These are phyloP conservation scores for Hycleus cichorii DNA, from an alignment of 1,140 invertebrate species.

Conservation along the genomic window DNA sequence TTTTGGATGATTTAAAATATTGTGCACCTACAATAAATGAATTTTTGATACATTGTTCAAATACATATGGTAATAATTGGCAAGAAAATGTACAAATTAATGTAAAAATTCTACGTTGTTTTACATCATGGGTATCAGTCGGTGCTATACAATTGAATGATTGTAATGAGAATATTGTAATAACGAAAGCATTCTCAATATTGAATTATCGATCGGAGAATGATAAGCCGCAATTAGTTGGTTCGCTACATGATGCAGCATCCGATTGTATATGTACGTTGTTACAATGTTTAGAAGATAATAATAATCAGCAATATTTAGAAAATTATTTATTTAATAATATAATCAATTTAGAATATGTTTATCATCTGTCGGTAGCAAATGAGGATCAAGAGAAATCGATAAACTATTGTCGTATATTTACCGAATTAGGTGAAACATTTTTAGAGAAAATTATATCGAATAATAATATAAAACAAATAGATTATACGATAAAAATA, in stretches of 20 bases:
- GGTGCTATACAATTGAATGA: conserved; percentile 60
- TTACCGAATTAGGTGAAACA: conserved; percentile 89
- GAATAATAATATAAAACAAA: conserved; percentile 44
- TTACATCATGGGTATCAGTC: conserved; percentile 72
- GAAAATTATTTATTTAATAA: conserved; percentile 75
- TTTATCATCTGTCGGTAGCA: conserved; percentile 86
- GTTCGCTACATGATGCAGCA: conserved; percentile 77
- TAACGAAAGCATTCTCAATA: conserved; percentile 62
- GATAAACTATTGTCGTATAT: conserved; percentile 89
- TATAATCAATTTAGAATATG: conserved; percentile 71
- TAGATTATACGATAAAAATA: conserved; percentile 77
- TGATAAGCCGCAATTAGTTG: conserved; percentile 43
- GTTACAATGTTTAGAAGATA: conserved; percentile 69
- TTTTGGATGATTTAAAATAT: conserved; percentile 66
- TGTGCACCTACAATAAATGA: conserved; percentile 60
- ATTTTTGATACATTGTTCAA: conserved; percentile 68
- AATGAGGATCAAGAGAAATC: conserved; percentile 88
- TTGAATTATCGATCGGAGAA: conserved; percentile 46
- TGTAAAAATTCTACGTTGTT: conserved; percentile 63
- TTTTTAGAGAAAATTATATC: conserved; percentile 79
- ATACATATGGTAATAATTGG: conserved; percentile 46
- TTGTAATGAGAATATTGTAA: conserved; percentile 59
- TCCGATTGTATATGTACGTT: conserved; percentile 87
- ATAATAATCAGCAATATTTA: conserved; percentile 54
- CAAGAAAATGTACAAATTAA: conserved; percentile 48